phyloP scores from a whole-genome alignment of 2,888 invertebrate species.

The Graphium colonna region DNA sequence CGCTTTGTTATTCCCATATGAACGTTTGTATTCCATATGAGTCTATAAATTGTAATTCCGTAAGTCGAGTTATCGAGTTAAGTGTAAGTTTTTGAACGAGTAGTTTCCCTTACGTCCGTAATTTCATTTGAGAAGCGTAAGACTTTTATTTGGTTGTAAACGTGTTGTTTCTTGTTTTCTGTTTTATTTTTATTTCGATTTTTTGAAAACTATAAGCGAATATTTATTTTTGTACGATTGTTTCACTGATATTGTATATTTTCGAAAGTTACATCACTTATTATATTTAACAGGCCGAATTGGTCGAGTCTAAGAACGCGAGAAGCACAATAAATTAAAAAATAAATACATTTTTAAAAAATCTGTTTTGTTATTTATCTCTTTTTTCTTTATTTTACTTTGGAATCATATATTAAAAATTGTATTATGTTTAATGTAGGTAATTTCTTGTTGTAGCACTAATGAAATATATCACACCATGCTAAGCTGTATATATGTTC shows the following conservation, averaged over 20 bases:
- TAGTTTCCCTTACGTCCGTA: not conserved
- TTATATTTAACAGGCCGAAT: constrained; percentile 55
- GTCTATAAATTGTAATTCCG: constrained; percentile 4
- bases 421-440: too few relatives aligned
- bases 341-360: constrained; percentile 76
- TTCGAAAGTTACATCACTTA: constrained; percentile 55
- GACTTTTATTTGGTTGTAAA: constrained; percentile 35
- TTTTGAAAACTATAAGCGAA: constrained; percentile 41
- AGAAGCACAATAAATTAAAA: constrained; percentile 77
- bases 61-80: constrained; percentile 10
- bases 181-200: constrained; percentile 33
- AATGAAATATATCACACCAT: not conserved
- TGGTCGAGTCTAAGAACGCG: constrained; percentile 67
- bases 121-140: constrained; percentile 8
- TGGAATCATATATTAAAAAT: too few relatives aligned
- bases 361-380: constrained; percentile 33
- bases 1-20: not conserved
- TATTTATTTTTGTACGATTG: constrained; percentile 65
- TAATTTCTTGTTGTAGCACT: too few relatives aligned
- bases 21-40: not conserved
- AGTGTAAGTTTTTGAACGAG: constrained; percentile 4
- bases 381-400: constrained; percentile 11
- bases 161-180: constrained; percentile 44
- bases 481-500: too few relatives aligned
- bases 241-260: constrained; percentile 53